Evolutionary conservation across 2,797 vertebrate genomes (phyloP), one percentile per base, ranked within the genome.

Genomic region (Leptoclinus maculatus): DNA sequence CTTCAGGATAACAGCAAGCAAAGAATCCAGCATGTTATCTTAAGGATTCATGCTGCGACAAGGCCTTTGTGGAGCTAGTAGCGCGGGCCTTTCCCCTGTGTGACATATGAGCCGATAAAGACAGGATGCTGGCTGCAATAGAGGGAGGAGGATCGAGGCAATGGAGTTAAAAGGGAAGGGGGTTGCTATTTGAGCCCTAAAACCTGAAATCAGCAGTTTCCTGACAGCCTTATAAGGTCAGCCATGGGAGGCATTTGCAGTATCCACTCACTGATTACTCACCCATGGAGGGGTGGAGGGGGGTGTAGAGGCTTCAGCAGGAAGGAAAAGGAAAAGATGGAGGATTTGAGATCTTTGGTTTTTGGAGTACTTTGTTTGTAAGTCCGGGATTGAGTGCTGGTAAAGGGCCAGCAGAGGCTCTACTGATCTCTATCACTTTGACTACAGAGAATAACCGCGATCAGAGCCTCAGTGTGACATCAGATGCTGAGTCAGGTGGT

Each of bases 201-300:
- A 93, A 93, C 84, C 67, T 84, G 60, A 93, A 92, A 84, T 92
- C 91, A 90, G 80, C 88, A 87, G 87, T 89, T 94, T 92, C 88
- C 88, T 84, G 83, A 47, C 60, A 71, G 75, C 89, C 92, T 83
- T 90, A 90, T 86, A 91, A 88, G 88, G 86, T 87, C 85, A 89
- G 56, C 80, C 67, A 79, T 74, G 45, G 85, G 84, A 90, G 83
- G 65, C 66, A 85, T 82, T 92, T 85, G 79, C 71, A 85, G 83
- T 75, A 76, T 88, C 83, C 64, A 68, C 63, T 76, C 75, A 85
- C 66, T 82, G 83, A 92, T 89, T 83, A 85, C 72, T 87, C 80
- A 83, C 62, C 45, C 72, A 29, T 45, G 11, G 47, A 72, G 5
- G 59, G 47, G 47, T 39, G 47, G 56, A 13, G 66, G 41, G 14